A percentile compares a stretch with the other conserved stretches of the same genome.
Evolutionary conservation across 2,113 vertebrate genomes (phyloP).

Genomic region (Colistium nudipinnis): DNA sequence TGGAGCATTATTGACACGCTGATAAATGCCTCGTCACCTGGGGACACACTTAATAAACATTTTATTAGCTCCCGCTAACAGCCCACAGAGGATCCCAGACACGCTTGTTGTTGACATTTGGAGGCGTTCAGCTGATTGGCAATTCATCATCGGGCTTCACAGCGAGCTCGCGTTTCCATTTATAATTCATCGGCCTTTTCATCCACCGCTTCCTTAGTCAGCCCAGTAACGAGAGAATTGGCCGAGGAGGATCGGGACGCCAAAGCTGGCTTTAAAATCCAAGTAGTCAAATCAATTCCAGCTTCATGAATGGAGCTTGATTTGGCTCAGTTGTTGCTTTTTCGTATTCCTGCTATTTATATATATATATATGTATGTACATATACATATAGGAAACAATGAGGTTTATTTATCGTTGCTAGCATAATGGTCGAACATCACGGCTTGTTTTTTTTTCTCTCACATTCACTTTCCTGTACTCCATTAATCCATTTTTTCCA

Average conservation of each 20-base stretch:
- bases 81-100: constrained; percentile 47
- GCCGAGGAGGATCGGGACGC: constrained; percentile 41
- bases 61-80: constrained; percentile 59
- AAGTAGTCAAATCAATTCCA: constrained; percentile 35
- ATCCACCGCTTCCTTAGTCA: constrained; percentile 38
- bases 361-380: too few relatives aligned
- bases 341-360: too few relatives aligned
- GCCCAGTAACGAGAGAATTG: constrained; percentile 44
- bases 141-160: constrained; percentile 56
- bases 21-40: constrained; percentile 59
- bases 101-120: constrained; percentile 63
- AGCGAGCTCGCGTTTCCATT: constrained; percentile 17
- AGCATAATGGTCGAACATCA: too few relatives aligned
- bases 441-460: too few relatives aligned
- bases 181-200: constrained; percentile 38
- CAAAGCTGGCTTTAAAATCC: constrained; percentile 31
- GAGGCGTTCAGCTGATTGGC: constrained; percentile 61
- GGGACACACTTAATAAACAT: constrained; percentile 67
- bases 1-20: constrained; percentile 32
- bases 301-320: constrained; percentile 24
- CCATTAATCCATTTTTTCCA: too few relatives aligned
- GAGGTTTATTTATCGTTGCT: too few relatives aligned
- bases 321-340: not conserved
- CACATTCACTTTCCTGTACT: too few relatives aligned
- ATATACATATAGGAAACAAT: too few relatives aligned